Conservation (phyloP, 2,888 invertebrate genomes). For the Pyralis farinalis region DNA sequence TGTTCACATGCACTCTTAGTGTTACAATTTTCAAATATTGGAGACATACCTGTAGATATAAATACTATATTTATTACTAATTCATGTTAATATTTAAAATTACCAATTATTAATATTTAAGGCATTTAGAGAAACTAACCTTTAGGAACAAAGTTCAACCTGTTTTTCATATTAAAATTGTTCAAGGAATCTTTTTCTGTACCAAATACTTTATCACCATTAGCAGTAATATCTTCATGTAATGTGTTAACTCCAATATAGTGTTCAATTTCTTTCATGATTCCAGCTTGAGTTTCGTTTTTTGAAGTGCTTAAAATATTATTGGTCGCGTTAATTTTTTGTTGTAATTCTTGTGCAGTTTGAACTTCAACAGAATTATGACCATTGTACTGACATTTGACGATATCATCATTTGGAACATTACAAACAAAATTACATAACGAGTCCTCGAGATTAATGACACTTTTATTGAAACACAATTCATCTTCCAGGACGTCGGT, state of each 20-base stretch:
- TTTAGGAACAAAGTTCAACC: constrained; percentile 80
- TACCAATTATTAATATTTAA: background rate
- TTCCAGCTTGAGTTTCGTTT: too few species aligned
- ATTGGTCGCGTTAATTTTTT: too few species aligned
- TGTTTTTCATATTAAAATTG: constrained; percentile 54
- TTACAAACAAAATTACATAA: constrained; percentile 2
- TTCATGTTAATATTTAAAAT: background rate
- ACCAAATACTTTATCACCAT: constrained; percentile 7
- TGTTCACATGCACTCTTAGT: constrained; percentile 31
- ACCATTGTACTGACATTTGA: too few species aligned
- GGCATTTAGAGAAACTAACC: constrained; percentile 41
- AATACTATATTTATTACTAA: constrained; percentile 4
- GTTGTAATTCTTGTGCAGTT: too few species aligned
- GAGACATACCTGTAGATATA: constrained; percentile 69
- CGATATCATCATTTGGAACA: background rate
- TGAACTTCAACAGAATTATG: too few species aligned
- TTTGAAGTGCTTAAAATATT: too few species aligned
- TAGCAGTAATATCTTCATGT: constrained; percentile 2
- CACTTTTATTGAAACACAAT: background rate
- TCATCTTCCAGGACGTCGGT: constrained; percentile 5
- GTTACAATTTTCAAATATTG: constrained; percentile 60
- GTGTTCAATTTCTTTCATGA: too few species aligned
- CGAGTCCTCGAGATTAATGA: constrained; percentile 14
- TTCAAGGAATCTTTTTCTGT: constrained; percentile 9
- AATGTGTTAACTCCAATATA: background rate